Percentiles rank a stretch among this genome's conserved stretches.
Evolutionary conservation across 2,113 vertebrate genomes (phyloP).

Genomic region (Panurus biarmicus): DNA sequence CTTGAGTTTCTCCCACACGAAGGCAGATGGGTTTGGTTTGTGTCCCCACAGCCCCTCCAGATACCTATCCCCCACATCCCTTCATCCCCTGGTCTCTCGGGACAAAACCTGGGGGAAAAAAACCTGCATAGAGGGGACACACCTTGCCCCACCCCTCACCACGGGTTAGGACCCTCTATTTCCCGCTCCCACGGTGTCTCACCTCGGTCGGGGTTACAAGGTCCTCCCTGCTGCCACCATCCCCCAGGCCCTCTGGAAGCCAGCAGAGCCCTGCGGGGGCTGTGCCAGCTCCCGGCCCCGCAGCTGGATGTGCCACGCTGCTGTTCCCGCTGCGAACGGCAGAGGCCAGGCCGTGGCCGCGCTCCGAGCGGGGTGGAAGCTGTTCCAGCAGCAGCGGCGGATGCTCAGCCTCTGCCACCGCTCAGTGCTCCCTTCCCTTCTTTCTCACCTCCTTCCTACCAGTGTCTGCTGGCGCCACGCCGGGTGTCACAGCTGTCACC

Average conservation of each 20-base stretch:
- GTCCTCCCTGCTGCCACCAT: neutral
- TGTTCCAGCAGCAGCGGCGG: neutral
- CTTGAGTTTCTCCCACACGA: neutral
- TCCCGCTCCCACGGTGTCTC: neutral
- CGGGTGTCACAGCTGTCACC: neutral
- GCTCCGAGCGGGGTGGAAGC: neutral
- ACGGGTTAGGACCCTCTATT: fast-evolving
- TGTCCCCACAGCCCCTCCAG: neutral
- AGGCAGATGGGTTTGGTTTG: neutral
- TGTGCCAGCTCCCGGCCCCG: neutral
- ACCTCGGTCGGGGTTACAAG: neutral
- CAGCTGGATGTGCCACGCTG: neutral
- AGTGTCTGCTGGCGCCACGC: neutral
- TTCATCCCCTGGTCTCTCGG: fast-evolving
- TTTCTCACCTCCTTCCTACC: neutral
- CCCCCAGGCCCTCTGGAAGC: fast-evolving
- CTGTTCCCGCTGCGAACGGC: slow-evolving; percentile 32
- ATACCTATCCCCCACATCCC: neutral
- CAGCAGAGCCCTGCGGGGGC: neutral
- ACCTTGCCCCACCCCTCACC: neutral
- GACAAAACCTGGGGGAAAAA: neutral
- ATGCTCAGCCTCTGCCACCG: neutral
- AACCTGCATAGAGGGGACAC: fast-evolving
- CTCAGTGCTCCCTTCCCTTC: neutral
- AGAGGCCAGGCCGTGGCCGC: slow-evolving; percentile 17